These are phyloP conservation scores for Craniophora ligustri DNA, from an alignment of 2,888 invertebrate genomes.

Conservation along the genomic window DNA sequence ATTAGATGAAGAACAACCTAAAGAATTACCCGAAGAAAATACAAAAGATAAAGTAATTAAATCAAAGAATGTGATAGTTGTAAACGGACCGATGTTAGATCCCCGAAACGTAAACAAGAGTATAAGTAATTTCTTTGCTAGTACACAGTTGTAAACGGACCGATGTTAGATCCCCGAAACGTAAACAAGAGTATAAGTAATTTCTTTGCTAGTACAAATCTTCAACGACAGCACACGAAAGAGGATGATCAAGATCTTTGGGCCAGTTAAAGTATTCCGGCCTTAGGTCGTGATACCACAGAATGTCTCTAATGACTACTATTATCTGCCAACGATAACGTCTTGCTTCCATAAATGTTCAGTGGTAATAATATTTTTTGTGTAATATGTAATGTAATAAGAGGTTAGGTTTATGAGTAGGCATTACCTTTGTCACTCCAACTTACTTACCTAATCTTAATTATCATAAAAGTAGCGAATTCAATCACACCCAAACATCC, in stretches of 20 bases:
- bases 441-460: no score
- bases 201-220: no score
- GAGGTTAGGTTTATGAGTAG: no score
- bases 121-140: constrained; percentile 75
- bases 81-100: constrained; percentile 66
- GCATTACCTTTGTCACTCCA: no score
- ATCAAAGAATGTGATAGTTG: constrained; percentile 64
- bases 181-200: no score
- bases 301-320: constrained; percentile 63
- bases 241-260: constrained; percentile 62
- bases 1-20: constrained; percentile 16
- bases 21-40: background rate
- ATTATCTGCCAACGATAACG: constrained; percentile 67
- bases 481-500: no score
- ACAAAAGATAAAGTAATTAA: constrained; percentile 7
- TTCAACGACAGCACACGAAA: constrained; percentile 64
- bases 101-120: constrained; percentile 68
- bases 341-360: constrained; percentile 81
- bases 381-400: no score
- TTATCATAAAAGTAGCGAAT: no score
- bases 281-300: constrained; percentile 71
- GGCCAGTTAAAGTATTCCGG: constrained; percentile 69
- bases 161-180: constrained; percentile 62
- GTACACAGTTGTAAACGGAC: constrained; percentile 75
- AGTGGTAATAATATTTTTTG: constrained; percentile 61